Percentiles rank a stretch among this genome's conserved stretches.
Conservation (phyloP, 2,113 vertebrate species). For the Ptilonorhynchus violaceus region DNA sequence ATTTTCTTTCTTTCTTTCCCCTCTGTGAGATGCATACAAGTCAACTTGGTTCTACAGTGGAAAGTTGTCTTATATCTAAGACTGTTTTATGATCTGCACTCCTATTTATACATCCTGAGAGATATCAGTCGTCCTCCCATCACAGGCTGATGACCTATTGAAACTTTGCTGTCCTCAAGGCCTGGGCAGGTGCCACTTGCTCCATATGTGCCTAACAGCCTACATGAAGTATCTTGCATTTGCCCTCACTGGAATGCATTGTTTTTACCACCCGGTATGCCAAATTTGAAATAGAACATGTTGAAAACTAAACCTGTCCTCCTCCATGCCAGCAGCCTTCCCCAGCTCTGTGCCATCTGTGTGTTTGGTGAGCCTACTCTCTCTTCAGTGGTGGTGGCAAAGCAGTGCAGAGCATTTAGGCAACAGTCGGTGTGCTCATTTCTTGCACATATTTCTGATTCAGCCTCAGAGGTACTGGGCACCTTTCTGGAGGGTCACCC, state of each 20-base stretch:
- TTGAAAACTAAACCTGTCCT: slow-evolving; percentile 23
- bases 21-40: not conserved
- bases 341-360: not conserved
- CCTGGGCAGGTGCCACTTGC: not conserved
- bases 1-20: not conserved
- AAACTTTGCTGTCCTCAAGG: not conserved
- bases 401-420: not conserved
- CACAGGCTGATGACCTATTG: not conserved
- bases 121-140: not conserved
- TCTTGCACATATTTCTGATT: not conserved
- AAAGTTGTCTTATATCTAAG: not conserved
- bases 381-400: not conserved
- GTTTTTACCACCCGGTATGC: not conserved
- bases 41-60: not conserved
- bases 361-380: not conserved
- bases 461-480: not conserved
- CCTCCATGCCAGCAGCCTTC: not conserved
- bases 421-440: not conserved
- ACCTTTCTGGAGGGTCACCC: not conserved
- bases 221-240: not conserved
- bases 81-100: not conserved
- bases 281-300: slow-evolving; percentile 10
- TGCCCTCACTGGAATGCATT: not conserved
- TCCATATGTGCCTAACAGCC: not conserved
- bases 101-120: not conserved